Evolutionary conservation across 2,888 invertebrate species (phyloP).

Genomic region (Pseudeuparius sepicola): DNA sequence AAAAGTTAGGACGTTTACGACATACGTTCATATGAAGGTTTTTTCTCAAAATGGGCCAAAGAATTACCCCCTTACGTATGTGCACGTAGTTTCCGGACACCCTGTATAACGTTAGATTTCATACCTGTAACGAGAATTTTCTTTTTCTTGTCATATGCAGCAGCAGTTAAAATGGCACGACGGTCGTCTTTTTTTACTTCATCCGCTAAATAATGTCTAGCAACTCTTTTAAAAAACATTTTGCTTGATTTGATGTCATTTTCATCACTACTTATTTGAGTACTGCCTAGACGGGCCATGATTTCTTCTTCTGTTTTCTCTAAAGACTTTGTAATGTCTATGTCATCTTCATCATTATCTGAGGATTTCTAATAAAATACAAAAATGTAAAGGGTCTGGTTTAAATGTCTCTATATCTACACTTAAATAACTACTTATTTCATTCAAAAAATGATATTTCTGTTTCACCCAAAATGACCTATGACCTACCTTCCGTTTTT

Average conservation of each 20-base stretch:
- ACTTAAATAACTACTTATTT: no score
- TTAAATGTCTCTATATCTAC: no score
- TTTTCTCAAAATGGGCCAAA: no score
- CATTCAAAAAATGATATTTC: no score
- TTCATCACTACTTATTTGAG: conserved; percentile 39
- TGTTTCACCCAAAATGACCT: no score
- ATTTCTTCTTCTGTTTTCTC: conserved; percentile 44
- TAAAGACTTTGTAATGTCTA: conserved; percentile 48
- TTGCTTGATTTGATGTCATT: conserved; percentile 33
- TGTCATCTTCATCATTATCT: conserved; percentile 55
- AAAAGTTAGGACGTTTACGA: no score
- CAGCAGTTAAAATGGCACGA: conserved; percentile 62
- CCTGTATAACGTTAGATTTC: conserved; percentile 1
- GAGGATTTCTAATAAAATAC: conserved; percentile 24
- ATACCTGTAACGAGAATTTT: conserved; percentile 75
- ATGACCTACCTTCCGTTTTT: conserved; percentile 42
- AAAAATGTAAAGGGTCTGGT: no score
- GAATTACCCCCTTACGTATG: no score
- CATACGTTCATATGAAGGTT: no score
- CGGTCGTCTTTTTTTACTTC: conserved; percentile 53
- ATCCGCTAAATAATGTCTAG: conserved; percentile 66
- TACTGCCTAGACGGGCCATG: conserved; percentile 35
- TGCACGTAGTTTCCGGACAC: conserved; percentile 3
- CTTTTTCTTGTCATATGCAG: conserved; percentile 70
- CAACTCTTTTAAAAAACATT: conserved; percentile 59